A percentile compares a stretch with the other conserved stretches of the same genome.
Evolutionary conservation across 2,113 vertebrate species (phyloP).

Genomic region (Serilophus lunatus): DNA sequence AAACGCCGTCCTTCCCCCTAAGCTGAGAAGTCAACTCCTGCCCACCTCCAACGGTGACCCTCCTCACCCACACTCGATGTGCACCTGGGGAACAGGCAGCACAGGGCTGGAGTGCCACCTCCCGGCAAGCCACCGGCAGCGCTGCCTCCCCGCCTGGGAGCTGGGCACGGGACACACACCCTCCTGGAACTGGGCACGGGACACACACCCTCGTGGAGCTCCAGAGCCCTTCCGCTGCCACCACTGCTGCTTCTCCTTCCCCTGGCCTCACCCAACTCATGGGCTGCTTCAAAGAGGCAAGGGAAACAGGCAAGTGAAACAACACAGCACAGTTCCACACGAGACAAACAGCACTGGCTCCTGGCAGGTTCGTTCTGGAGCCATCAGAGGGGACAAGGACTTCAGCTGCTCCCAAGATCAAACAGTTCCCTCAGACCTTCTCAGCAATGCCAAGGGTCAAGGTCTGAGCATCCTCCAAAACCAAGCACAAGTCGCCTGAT

Average conservation of each 20-base stretch:
- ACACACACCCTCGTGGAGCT: neutral
- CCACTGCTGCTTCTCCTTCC: rapidly evolving
- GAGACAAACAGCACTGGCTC: rapidly evolving
- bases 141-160: neutral
- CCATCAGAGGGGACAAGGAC: neutral
- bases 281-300: neutral
- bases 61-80: rapidly evolving
- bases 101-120: constrained; percentile 46
- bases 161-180: neutral
- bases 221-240: too few relatives aligned
- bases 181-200: neutral
- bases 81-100: neutral
- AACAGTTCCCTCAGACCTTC: neutral
- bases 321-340: rapidly evolving
- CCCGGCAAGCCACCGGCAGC: neutral
- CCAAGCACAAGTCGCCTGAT: neutral
- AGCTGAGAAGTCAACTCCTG: neutral
- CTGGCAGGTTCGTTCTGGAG: neutral
- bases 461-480: neutral
- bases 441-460: neutral
- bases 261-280: neutral
- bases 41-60: neutral
- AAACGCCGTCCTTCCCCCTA: neutral
- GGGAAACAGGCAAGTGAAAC: neutral
- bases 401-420: neutral